Evolutionary conservation across 2,113 vertebrate genomes (phyloP).

Genomic region (Ivindomyrus marchei): DNA sequence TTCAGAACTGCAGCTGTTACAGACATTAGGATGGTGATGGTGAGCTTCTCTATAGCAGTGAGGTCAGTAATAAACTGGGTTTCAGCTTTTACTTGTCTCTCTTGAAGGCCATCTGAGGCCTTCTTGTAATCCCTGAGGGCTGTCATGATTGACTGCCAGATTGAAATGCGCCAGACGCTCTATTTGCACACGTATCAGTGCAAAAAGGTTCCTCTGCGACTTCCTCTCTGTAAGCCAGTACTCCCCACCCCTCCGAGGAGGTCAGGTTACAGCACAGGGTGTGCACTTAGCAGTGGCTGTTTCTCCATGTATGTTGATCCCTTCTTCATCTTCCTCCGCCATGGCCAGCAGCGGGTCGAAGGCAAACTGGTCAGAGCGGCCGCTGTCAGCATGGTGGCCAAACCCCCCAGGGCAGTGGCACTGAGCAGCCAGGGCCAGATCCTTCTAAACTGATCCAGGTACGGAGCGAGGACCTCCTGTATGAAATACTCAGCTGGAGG

Average conservation of each 20-base stretch:
- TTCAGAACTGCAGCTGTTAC: not conserved
- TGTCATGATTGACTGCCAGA: not conserved
- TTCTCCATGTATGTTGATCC: not conserved
- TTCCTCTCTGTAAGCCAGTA: not conserved
- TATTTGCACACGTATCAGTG: not conserved
- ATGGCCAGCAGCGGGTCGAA: not conserved
- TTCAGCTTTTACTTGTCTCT: not conserved
- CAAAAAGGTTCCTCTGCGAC: not conserved
- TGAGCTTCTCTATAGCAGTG: not conserved
- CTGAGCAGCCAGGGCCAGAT: slow-evolving; percentile 66
- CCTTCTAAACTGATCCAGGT: slow-evolving; percentile 58
- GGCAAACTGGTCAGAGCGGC: not conserved
- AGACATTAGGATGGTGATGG: not conserved
- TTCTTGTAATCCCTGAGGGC: not conserved
- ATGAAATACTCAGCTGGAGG: slow-evolving; percentile 30
- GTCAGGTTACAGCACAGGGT: not conserved
- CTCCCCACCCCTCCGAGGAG: not conserved
- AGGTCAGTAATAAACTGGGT: not conserved
- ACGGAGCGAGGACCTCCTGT: slow-evolving; percentile 49
- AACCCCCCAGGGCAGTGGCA: slow-evolving; percentile 53
- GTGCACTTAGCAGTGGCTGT: not conserved
- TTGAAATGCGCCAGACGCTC: not conserved
- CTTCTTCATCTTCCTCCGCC: not conserved
- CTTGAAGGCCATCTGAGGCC: not conserved
- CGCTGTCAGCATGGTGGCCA: slow-evolving; percentile 27